Base-by-base conservation (phyloP, 2,888 invertebrate species). In the Dryocosmus kuriphilus region DNA sequence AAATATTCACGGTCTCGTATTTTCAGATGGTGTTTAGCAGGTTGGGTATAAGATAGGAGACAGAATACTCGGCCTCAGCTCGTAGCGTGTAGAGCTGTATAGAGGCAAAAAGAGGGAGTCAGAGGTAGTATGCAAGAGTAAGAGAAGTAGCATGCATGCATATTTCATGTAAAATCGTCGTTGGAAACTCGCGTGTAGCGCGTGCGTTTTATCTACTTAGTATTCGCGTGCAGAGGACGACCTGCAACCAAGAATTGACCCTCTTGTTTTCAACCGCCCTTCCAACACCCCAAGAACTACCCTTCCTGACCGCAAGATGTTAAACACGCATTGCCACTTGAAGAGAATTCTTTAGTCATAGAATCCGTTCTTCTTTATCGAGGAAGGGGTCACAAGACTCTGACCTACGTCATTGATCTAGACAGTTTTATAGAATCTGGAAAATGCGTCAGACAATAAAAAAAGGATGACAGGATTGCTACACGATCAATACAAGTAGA, bases 111-210 rank as follows among this genome's bases (percentile, higher is more conserved):
- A 71, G 30, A 67, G 27, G 19, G 22, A 65, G 38, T 35, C n/a
- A 65, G 63, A 65, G 63, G 35, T 11, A 35, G 38, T 22, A 27
- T 32, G 32, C n/a, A 38, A 22, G 38, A 11, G 16, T 22, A 62
- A 41, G 71, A 51, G 41, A 46, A 51, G 75, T 62, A 32, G 46
- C 57, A 30, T 30, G 8, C 71, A 76, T 84, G 81, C 80, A 86
- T 82, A 83, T 83, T 82, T 82, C 78, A 86, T 86, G 80, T 38
- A 77, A 82, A 85, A 84, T 82, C 76, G 85, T 83, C 82, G 61
- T 62, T 32, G 81, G 74, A 77, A 80, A 78, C 76, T 80, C 71
- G 84, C 82, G 81, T 80, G 82, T 80, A 77, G 80, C 82, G 78
- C 84, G 84, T 80, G 84, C 80, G 62, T 79, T 41, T 77, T 75